phyloP scores from a whole-genome alignment of 2,113 vertebrate species.

The Microcebus griseorufus region DNA sequence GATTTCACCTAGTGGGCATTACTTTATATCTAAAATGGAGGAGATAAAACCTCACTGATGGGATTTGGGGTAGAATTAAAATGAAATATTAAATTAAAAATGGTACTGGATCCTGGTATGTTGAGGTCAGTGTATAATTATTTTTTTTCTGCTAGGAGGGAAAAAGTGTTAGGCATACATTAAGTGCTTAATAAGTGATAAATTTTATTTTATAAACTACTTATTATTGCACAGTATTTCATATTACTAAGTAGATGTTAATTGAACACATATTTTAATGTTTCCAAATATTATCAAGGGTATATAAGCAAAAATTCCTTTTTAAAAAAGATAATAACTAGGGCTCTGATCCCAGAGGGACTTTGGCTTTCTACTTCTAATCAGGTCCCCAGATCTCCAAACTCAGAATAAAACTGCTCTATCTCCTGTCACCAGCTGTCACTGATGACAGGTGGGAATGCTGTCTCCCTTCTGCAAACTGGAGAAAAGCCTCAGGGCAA shows the following conservation, averaged over 20 bases:
- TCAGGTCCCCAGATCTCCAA: conserved; percentile 46
- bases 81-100: not conserved
- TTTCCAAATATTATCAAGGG: conserved; percentile 17
- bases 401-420: conserved; percentile 30
- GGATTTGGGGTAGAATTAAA: not conserved
- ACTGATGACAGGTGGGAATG: too few relatives aligned
- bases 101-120: not conserved
- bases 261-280: conserved; percentile 1
- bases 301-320: not conserved
- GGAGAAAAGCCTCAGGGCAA: not conserved
- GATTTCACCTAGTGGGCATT: not conserved
- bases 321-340: not conserved
- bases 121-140: not conserved
- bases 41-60: not conserved
- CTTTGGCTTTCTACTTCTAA: conserved; percentile 21
- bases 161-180: not conserved
- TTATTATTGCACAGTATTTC: not conserved
- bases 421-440: not conserved
- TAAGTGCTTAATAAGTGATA: not conserved
- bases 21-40: not conserved
- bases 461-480: not conserved
- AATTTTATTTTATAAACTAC: not conserved
- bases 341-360: not conserved
- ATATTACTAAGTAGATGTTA: conserved; percentile 1
- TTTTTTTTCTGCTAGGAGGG: not conserved